Evolutionary conservation across 2,797 vertebrate species (phyloP), one percentile per base, ranked within the genome.

Genomic region (Sciurus vulgaris): DNA sequence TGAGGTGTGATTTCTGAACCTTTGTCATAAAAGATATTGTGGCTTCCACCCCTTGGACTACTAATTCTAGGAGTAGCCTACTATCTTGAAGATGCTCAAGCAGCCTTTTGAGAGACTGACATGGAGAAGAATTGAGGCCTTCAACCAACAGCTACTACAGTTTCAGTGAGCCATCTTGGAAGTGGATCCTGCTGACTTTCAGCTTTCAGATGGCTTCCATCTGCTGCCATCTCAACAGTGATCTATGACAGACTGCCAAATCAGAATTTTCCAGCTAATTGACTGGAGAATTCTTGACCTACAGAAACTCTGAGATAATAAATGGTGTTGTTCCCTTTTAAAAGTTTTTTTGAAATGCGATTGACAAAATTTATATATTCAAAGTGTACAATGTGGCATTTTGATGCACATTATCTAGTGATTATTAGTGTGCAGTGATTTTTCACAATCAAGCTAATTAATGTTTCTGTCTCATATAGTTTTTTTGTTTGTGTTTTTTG

Each of bases 231-330:
- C 38, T 76, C 51, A 5, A 84, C 51, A 86, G 28, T 76, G 81
- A 70, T 18, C 11, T 88, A n/a, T n/a, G 35, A 86, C 7, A 84
- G 49, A 76, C 1, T 22, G 28, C 15, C 20, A 81, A 41, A 26
- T 74, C 33, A 95, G 8, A 90, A 54, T 69, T 35, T 10, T 51
- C 3, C 28, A 63, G 18, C 11, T 61, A 65, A 51, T 22, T 9
- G 13, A 28, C 12, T 67, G 10, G 10, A 49, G 35, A 78, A 69
- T 84, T 90, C 38, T 76, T 90, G 33, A 76, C 11, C 38, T 73
- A 63, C 63, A 96, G 44, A 76, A 85, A 70, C n/a, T 70, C 28
- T 72, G 63, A 73, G 13, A 49, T 73, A 86, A 49, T 84, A 73
- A 30, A 47, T 89, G 72, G 7, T 79, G 65, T 56, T 91, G 41